Evolutionary conservation across 2,113 vertebrate species (phyloP).

Genomic region (Ptilorrhoa leucosticta): DNA sequence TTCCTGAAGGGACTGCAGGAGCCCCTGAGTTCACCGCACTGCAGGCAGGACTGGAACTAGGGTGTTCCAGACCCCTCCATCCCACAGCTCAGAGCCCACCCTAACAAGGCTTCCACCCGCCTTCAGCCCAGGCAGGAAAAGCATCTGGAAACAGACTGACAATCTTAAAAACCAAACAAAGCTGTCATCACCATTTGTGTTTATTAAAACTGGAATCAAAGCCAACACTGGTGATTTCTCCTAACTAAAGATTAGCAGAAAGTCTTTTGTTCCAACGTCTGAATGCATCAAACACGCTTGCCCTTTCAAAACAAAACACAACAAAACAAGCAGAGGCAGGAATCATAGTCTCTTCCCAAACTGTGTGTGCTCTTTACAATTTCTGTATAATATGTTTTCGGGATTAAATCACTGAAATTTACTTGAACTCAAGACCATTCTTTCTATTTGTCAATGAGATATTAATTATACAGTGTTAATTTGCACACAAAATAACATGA

Average conservation of each 20-base stretch:
- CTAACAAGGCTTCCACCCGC: neutral
- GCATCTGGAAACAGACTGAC: neutral
- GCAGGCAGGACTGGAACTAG: neutral
- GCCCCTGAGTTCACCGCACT: neutral
- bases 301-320: neutral
- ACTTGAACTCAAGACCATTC: neutral
- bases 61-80: neutral
- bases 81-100: neutral
- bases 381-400: neutral
- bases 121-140: neutral
- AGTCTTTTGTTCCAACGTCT: neutral
- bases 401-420: neutral
- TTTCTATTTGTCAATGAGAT: neutral
- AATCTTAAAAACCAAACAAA: neutral
- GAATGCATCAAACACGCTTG: neutral
- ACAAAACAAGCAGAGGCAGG: neutral
- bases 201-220: slow-evolving; percentile 43
- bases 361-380: neutral
- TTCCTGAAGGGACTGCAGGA: neutral
- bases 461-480: neutral
- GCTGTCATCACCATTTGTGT: neutral
- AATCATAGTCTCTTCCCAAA: neutral
- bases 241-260: neutral
- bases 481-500: neutral
- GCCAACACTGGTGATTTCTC: neutral